Evolutionary conservation across 2,888 invertebrate genomes (phyloP).

Genomic region (Rhynchonema sp.): DNA sequence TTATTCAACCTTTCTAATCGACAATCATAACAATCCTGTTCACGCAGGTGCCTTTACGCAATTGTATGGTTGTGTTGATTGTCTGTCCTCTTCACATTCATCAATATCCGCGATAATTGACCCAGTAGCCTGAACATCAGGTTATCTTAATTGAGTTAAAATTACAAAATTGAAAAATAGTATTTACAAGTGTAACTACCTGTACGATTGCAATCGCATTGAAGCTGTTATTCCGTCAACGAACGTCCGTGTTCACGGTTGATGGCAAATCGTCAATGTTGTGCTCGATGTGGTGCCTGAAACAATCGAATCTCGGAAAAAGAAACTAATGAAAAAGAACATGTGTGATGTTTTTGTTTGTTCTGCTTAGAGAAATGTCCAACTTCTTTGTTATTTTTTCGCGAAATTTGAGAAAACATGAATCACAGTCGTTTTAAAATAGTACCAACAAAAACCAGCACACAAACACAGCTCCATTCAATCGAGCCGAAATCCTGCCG

Average conservation of each 20-base stretch:
- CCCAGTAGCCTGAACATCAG: too few relatives aligned
- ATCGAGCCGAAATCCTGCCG: not conserved
- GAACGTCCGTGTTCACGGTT: slow-evolving; percentile 77
- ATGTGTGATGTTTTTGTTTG: not conserved
- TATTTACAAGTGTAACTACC: too few relatives aligned
- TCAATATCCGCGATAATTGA: too few relatives aligned
- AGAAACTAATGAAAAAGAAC: not conserved
- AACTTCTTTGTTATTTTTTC: too few relatives aligned
- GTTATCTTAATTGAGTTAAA: too few relatives aligned
- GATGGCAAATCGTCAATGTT: slow-evolving; percentile 76
- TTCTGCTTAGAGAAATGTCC: not conserved
- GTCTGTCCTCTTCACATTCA: too few relatives aligned
- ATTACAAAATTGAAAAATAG: too few relatives aligned
- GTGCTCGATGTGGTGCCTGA: too few relatives aligned
- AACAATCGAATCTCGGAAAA: too few relatives aligned
- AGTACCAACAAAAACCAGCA: not conserved
- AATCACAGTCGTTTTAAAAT: not conserved
- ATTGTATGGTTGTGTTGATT: not conserved
- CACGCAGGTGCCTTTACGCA: not conserved
- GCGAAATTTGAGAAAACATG: not conserved
- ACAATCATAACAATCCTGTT: not conserved
- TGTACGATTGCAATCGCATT: slow-evolving; percentile 3
- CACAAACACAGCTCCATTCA: not conserved
- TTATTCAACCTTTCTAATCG: too few relatives aligned
- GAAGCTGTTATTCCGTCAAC: slow-evolving; percentile 50